Evolutionary conservation across 2,113 vertebrate genomes (phyloP).

Genomic region (Oreamnos americanus): DNA sequence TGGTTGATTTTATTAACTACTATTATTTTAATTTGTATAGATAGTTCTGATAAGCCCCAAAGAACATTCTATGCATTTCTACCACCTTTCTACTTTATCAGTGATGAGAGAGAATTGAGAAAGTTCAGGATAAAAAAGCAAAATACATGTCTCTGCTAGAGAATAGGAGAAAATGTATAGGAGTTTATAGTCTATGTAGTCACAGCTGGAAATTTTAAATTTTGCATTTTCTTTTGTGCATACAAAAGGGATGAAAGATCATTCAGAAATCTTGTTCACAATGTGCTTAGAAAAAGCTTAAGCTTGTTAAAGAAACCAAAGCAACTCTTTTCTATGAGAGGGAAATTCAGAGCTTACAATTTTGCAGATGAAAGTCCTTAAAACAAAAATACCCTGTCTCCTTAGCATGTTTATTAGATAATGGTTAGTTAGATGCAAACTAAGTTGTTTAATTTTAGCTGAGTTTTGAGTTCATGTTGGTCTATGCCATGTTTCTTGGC

Average conservation of each 20-base stretch:
- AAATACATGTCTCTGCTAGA: not conserved
- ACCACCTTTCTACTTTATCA: not conserved
- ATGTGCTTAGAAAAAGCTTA: not conserved
- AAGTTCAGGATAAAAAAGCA: not conserved
- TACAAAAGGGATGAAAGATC: not conserved
- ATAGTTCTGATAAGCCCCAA: not conserved
- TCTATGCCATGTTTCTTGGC: not conserved
- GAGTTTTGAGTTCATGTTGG: not conserved
- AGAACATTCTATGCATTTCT: not conserved
- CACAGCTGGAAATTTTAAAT: not conserved
- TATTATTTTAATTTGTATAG: not conserved
- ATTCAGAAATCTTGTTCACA: not conserved
- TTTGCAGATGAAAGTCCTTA: not conserved
- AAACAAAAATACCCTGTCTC: not conserved
- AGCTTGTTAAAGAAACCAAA: not conserved
- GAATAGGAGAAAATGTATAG: not conserved
- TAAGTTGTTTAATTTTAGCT: not conserved
- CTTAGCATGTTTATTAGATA: not conserved
- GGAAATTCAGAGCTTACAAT: not conserved
- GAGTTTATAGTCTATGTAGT: not conserved
- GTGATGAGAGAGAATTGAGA: not conserved
- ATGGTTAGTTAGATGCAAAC: not conserved
- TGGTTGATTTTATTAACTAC: not conserved
- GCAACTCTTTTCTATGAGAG: not conserved
- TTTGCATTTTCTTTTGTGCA: constrained; percentile 4